Evolutionary conservation across 1,140 invertebrate genomes (phyloP), one percentile per base, ranked within the genome.

Genomic region (Pseudomyrmex gracilis): DNA sequence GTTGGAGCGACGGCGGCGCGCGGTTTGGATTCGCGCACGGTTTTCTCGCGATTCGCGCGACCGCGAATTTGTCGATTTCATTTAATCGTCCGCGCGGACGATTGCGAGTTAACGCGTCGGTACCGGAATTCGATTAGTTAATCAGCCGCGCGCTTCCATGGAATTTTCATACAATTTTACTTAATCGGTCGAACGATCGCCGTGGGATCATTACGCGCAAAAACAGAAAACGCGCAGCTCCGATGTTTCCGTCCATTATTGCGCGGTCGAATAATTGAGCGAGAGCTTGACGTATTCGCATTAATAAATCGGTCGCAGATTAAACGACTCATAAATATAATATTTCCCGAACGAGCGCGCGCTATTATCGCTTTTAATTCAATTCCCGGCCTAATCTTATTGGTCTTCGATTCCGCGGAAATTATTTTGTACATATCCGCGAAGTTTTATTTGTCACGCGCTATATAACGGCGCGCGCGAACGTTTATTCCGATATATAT

Each of bases 321-420:
- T 82, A 82, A 82, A 74, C 24, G 67, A 58, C 15, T 82, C 60
- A 74, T 82, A 82, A 82, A 82, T 82, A 82, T 73, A 82, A 82
- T 55, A 80, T 82, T 82, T 13, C 10, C 0, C n/a, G 1, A 24
- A 70, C 53, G 76, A 58, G 20, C 8, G 22, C 12, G 20, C 20
- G 64, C 1, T 49, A 71, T 71, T 71, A 58, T 60, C 66, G 76
- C 7, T 71, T 80, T 58, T 70, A 80, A 80, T 67, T 58, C 43
- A 80, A 60, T 80, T 80, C 47, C 3, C 20, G 15, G 20, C 58
- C 64, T 80, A 80, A 71, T 71, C 82, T 83, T 78, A 83, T 83
- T 22, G 43, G 43, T 4, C 49, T 77, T 57, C 63, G 47, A 76
- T 47, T 71, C 49, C 22, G 17, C 12, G 73, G 7, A 49, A 47